Percentiles rank a stretch among this genome's conserved stretches.
Evolutionary conservation across 2,797 vertebrate species (phyloP).

Genomic region (Clarias laeviceps): DNA sequence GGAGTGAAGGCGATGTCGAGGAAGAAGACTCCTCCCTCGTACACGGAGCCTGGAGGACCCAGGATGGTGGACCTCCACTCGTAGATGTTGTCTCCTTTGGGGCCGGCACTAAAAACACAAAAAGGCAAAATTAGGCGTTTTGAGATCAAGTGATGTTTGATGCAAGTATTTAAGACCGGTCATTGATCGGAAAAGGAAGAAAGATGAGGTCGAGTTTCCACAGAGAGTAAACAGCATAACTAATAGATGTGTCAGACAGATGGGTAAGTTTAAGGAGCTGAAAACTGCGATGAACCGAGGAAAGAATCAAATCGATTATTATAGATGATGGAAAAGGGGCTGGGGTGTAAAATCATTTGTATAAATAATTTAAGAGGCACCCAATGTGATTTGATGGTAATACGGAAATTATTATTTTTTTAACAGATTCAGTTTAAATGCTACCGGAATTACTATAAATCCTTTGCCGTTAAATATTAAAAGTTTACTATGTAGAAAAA

Average conservation of each 20-base stretch:
- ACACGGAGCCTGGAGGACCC: constrained; percentile 92
- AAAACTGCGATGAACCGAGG: neutral
- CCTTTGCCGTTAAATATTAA: too few species aligned
- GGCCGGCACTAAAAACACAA: constrained; percentile 81
- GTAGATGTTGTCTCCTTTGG: constrained; percentile 96
- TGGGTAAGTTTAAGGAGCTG: neutral
- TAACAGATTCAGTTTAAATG: too few species aligned
- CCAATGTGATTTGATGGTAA: neutral
- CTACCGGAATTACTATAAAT: too few species aligned
- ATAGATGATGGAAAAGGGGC: neutral
- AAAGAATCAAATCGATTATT: neutral
- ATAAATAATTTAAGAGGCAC: neutral
- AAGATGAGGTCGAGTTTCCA: neutral
- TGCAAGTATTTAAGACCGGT: neutral
- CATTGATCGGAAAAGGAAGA: neutral
- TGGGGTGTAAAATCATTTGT: neutral
- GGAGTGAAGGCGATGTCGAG: constrained; percentile 95
- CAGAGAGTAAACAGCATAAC: neutral
- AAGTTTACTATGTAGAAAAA: too few species aligned
- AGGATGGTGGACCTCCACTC: constrained; percentile 96
- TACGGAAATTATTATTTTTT: neutral
- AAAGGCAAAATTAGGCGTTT: neutral
- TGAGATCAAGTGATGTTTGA: neutral
- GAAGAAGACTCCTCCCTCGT: constrained; percentile 95
- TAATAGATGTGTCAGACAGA: neutral